These are phyloP conservation scores for Invenusta paracnida DNA, from an alignment of 2,888 invertebrate genomes.

Conservation along the genomic window DNA sequence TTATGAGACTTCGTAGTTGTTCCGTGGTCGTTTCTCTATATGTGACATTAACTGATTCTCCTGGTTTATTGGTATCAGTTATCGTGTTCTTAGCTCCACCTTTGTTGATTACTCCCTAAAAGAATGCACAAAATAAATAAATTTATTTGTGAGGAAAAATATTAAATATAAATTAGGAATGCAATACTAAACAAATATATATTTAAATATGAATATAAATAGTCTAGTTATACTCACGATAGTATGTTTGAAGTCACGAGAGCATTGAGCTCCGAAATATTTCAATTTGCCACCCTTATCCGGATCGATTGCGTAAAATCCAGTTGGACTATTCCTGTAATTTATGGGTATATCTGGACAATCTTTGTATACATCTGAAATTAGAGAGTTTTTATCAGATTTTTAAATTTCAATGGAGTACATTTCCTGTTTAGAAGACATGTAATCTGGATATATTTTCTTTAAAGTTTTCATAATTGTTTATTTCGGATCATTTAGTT, in stretches of 20 bases:
- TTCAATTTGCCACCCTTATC: conserved; percentile 28
- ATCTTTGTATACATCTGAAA: not conserved
- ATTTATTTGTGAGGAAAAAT: too few species aligned
- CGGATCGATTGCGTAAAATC: conserved; percentile 32
- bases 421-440: not conserved
- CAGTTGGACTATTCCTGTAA: not conserved
- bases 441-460: not conserved
- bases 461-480: not conserved
- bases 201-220: too few species aligned
- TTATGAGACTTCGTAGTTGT: conserved; percentile 16
- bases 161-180: too few species aligned
- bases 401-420: not conserved
- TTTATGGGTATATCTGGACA: not conserved
- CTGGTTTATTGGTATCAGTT: not conserved
- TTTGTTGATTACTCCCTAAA: not conserved
- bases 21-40: not conserved
- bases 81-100: not conserved
- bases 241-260: not conserved
- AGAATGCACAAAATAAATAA: too few species aligned
- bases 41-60: not conserved
- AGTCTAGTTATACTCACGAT: too few species aligned
- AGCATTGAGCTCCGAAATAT: conserved; percentile 27
- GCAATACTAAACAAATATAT: too few species aligned
- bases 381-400: too few species aligned
- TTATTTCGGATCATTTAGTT: too few species aligned